Percentiles rank a stretch among this genome's conserved stretches.
Evolutionary conservation across 1,140 invertebrate genomes (phyloP).

Genomic region (Scaptomyza pallida): DNA sequence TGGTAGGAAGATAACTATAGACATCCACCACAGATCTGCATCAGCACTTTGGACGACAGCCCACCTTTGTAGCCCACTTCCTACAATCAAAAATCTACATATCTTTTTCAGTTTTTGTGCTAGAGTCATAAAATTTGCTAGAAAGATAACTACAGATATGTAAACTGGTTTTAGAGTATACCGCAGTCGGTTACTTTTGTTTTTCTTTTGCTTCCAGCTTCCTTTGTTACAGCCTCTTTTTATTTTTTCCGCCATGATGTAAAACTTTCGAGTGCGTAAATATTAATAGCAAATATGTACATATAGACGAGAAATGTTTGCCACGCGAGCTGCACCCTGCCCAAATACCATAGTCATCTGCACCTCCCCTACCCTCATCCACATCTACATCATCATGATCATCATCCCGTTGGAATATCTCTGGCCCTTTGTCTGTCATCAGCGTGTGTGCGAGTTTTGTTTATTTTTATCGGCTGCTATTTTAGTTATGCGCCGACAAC

Average conservation of each 20-base stretch:
- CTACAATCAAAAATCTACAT: too few species aligned
- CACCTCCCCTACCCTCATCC: background rate
- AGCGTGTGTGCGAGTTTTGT: constrained; percentile 51
- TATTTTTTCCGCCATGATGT: background rate
- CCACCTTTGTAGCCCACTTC: too few species aligned
- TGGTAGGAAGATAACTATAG: too few species aligned
- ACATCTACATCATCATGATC: background rate
- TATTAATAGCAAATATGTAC: background rate
- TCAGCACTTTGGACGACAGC: too few species aligned
- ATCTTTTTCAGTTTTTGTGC: too few species aligned
- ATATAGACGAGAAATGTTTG: constrained; percentile 3
- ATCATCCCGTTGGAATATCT: background rate
- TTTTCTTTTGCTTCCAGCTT: too few species aligned
- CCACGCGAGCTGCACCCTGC: constrained; percentile 1
- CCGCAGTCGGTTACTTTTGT: too few species aligned
- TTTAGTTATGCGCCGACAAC: constrained; percentile 57
- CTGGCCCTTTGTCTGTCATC: constrained; percentile 66
- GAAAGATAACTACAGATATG: too few species aligned
- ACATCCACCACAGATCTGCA: too few species aligned
- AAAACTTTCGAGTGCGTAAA: background rate
- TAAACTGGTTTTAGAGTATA: too few species aligned
- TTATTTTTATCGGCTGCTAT: constrained; percentile 73
- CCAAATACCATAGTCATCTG: background rate
- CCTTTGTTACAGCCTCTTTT: background rate
- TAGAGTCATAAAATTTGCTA: too few species aligned